Percentiles rank a stretch among this genome's conserved stretches.
These are phyloP conservation scores for Kradibia gibbosae DNA, from an alignment of 1,140 invertebrate genomes.

Conservation along the genomic window DNA sequence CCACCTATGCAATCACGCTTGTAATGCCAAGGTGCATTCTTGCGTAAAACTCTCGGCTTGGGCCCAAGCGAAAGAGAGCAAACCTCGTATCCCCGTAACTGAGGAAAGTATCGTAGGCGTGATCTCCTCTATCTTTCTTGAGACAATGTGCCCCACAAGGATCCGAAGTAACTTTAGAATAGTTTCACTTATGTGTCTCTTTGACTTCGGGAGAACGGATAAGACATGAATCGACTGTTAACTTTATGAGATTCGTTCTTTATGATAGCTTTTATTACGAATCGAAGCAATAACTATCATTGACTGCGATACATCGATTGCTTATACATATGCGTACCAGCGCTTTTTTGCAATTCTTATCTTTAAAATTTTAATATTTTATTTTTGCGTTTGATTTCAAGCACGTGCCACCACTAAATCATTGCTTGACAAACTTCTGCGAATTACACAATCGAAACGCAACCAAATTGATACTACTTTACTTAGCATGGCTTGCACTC, in stretches of 20 bases:
- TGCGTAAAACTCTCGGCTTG: conserved; percentile 20
- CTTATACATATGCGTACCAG: no score
- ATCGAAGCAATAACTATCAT: no score
- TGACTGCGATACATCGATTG: no score
- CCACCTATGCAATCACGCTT: not conserved
- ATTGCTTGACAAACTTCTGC: conserved; percentile 1
- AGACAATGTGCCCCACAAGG: not conserved
- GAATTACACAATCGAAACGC: not conserved
- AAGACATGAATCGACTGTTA: no score
- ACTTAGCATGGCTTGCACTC: not conserved
- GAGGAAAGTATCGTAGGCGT: not conserved
- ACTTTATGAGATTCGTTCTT: no score
- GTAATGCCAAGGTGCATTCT: conserved; percentile 39
- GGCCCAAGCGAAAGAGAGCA: not conserved
- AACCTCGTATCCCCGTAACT: not conserved
- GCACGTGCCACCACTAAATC: not conserved
- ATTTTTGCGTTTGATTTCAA: not conserved
- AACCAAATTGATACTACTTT: not conserved
- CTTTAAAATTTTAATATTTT: no score
- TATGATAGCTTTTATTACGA: no score
- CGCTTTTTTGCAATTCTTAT: not conserved
- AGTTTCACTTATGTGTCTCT: no score
- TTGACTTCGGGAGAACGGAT: no score
- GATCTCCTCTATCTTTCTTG: not conserved
- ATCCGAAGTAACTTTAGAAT: no score